phyloP scores from a whole-genome alignment of 2,888 invertebrate species.

The Crocallis elinguaria region DNA sequence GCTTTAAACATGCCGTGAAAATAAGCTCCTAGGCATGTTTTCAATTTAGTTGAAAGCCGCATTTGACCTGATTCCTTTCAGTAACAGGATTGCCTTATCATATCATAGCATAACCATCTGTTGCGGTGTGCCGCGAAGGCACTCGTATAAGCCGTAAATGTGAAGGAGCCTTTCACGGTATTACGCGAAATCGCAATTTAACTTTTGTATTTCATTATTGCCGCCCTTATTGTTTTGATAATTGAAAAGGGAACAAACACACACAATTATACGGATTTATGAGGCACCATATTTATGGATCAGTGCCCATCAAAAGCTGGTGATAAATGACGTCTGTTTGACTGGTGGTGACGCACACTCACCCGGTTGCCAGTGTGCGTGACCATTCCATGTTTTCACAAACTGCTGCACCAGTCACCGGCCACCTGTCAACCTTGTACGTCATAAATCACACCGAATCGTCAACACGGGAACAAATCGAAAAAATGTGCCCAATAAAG shows the following conservation, averaged over 20 bases:
- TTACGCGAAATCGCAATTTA: slow-evolving; percentile 19
- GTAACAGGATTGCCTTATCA: slow-evolving; percentile 35
- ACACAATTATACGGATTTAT: slow-evolving; percentile 49
- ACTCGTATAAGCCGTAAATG: slow-evolving; percentile 15
- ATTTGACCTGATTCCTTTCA: slow-evolving; percentile 57
- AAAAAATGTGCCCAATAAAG: slow-evolving; percentile 64
- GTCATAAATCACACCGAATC: slow-evolving; percentile 62
- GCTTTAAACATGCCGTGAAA: slow-evolving; percentile 15
- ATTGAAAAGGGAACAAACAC: slow-evolving; percentile 36
- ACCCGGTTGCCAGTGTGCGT: neutral
- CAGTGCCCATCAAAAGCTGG: slow-evolving; percentile 49
- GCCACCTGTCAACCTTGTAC: slow-evolving; percentile 9
- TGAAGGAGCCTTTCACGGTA: slow-evolving; percentile 7
- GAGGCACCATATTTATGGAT: slow-evolving; percentile 46
- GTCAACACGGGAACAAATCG: slow-evolving; percentile 55
- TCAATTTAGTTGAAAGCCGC: slow-evolving; percentile 60
- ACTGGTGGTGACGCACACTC: slow-evolving; percentile 9
- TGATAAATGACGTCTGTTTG: slow-evolving; percentile 55
- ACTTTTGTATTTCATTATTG: slow-evolving; percentile 26
- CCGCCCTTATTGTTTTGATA: slow-evolving; percentile 20
- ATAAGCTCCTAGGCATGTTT: slow-evolving; percentile 46
- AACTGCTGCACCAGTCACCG: slow-evolving; percentile 18
- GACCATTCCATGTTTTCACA: neutral
- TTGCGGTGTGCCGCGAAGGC: slow-evolving; percentile 21
- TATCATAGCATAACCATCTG: slow-evolving; percentile 36